Evolutionary conservation across 2,888 invertebrate species (phyloP).

Genomic region (Pteria penguin): DNA sequence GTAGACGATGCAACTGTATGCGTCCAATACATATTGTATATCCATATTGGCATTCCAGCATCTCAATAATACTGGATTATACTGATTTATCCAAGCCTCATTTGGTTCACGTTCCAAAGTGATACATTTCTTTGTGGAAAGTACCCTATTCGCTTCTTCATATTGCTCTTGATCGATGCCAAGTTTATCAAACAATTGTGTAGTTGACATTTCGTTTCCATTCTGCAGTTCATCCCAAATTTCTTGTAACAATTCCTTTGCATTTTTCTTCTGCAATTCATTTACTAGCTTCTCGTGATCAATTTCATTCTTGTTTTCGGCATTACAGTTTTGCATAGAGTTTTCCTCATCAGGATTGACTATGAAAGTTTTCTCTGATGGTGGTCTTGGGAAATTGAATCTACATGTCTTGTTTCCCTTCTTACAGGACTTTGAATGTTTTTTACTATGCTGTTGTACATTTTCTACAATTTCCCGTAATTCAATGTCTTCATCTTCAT

Average conservation of each 20-base stretch:
- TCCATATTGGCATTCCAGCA: too few relatives aligned
- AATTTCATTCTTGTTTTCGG: too few relatives aligned
- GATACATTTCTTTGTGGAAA: background rate
- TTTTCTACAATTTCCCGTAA: too few relatives aligned
- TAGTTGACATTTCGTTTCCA: background rate
- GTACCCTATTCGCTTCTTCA: background rate
- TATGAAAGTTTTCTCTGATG: too few relatives aligned
- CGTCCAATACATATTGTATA: slow-evolving; percentile 3
- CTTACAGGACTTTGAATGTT: too few relatives aligned
- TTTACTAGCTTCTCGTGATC: too few relatives aligned
- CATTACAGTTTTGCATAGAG: too few relatives aligned
- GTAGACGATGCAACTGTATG: slow-evolving; percentile 13
- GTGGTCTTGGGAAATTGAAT: slow-evolving; percentile 41
- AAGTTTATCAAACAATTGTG: background rate
- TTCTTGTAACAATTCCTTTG: background rate
- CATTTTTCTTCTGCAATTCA: background rate
- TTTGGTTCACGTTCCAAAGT: background rate
- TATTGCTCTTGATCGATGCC: background rate
- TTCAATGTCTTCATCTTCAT: too few relatives aligned
- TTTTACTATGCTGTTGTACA: too few relatives aligned
- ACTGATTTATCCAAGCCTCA: too few relatives aligned
- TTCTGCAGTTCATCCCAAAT: background rate
- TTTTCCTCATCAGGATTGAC: too few relatives aligned
- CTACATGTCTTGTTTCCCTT: slow-evolving; percentile 33
- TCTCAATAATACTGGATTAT: background rate